A percentile compares a stretch with the other conserved stretches of the same genome.
These are phyloP conservation scores for Muscicapa adusta DNA, from an alignment of 2,113 vertebrate species.

Conservation along the genomic window DNA sequence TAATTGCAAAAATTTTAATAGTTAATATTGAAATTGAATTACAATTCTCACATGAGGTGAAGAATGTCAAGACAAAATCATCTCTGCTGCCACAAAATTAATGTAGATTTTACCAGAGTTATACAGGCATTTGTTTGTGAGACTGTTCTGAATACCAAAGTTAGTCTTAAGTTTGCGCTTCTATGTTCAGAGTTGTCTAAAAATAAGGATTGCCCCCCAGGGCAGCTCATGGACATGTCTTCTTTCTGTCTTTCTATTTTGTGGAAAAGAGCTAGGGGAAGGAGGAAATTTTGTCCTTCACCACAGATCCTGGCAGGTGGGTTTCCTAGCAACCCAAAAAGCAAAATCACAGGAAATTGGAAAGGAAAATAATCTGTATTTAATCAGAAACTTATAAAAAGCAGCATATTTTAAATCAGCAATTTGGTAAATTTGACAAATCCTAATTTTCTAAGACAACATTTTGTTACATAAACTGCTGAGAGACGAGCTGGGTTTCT, in stretches of 20 bases:
- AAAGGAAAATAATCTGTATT: not conserved
- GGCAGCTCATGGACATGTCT: not conserved
- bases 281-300: not conserved
- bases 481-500: not conserved
- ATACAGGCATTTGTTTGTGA: not conserved
- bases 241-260: not conserved
- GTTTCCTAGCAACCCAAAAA: constrained; percentile 25
- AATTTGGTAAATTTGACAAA: not conserved
- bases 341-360: not conserved
- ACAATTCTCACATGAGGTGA: not conserved
- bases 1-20: not conserved
- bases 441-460: not conserved
- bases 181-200: not conserved
- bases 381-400: not conserved
- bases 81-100: not conserved
- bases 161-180: not conserved
- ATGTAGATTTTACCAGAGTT: not conserved
- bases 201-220: not conserved
- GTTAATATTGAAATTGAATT: not conserved
- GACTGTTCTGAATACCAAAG: not conserved
- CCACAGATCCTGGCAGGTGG: not conserved
- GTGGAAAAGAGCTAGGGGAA: not conserved
- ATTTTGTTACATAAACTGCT: not conserved
- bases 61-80: not conserved
- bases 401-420: not conserved